These are phyloP conservation scores for Siphlonurus alternatus DNA, from an alignment of 2,888 invertebrate species.

Conservation along the genomic window DNA sequence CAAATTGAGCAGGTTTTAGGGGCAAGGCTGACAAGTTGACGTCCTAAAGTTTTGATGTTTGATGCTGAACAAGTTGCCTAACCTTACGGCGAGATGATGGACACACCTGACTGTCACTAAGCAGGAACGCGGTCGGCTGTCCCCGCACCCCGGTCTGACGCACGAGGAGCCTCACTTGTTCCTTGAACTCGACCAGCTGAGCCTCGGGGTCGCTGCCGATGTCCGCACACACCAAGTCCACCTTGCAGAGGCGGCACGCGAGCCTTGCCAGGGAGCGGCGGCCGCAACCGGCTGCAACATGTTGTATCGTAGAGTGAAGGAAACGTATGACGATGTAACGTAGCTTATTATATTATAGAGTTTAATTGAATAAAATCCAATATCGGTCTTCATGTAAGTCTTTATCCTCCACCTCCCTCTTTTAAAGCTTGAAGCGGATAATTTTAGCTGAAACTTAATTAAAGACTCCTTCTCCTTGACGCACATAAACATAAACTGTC, in stretches of 20 bases:
- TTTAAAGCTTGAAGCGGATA: background rate
- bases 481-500: too few species aligned
- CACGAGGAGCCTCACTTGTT: conserved; percentile 65
- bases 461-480: too few species aligned
- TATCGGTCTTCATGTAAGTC: background rate
- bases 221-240: conserved; percentile 57
- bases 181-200: conserved; percentile 55
- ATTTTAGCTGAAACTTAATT: background rate
- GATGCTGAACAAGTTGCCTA: too few species aligned
- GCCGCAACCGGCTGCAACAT: conserved; percentile 54
- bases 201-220: conserved; percentile 52
- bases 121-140: conserved; percentile 60
- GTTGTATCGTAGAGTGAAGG: background rate
- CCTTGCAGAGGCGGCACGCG: conserved; percentile 64
- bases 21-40: too few species aligned
- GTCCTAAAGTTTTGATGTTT: too few species aligned
- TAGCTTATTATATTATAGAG: conserved; percentile 1
- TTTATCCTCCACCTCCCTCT: background rate
- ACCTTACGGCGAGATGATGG: too few species aligned
- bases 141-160: conserved; percentile 53
- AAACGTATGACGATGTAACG: background rate
- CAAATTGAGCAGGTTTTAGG: too few species aligned
- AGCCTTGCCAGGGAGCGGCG: conserved; percentile 62
- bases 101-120: conserved; percentile 57
- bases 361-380: background rate